Evolutionary conservation across 2,888 invertebrate genomes (phyloP).

Genomic region (Meteorus colon): DNA sequence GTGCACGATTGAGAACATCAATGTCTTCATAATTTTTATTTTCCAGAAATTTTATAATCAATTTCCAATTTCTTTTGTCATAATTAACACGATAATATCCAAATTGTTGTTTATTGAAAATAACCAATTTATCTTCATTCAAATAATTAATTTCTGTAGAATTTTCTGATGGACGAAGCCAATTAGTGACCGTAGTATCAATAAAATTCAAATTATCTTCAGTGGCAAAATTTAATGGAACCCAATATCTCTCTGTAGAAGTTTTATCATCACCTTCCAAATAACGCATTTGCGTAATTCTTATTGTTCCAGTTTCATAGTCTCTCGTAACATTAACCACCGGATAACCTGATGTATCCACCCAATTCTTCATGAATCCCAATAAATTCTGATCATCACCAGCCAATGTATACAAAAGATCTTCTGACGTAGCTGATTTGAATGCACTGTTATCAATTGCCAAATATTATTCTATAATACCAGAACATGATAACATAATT

Average conservation of each 20-base stretch:
- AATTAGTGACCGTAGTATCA: slow-evolving; percentile 74
- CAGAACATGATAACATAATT: no score
- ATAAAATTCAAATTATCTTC: slow-evolving; percentile 71
- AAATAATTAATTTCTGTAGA: slow-evolving; percentile 55
- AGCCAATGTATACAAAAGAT: no score
- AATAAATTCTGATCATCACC: slow-evolving; percentile 72
- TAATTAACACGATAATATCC: slow-evolving; percentile 74
- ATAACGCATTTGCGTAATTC: slow-evolving; percentile 72
- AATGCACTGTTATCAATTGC: no score
- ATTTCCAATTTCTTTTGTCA: slow-evolving; percentile 67
- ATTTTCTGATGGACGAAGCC: slow-evolving; percentile 70
- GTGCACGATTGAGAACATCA: no score
- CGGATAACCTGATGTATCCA: slow-evolving; percentile 80
- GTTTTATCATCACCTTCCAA: background rate
- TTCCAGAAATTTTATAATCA: slow-evolving; percentile 54
- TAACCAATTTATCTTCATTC: slow-evolving; percentile 75
- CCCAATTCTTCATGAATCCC: slow-evolving; percentile 75
- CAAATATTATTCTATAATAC: no score
- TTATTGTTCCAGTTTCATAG: slow-evolving; percentile 72
- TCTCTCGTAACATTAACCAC: slow-evolving; percentile 76
- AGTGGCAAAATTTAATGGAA: slow-evolving; percentile 65
- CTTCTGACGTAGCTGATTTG: no score
- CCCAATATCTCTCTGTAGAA: slow-evolving; percentile 55
- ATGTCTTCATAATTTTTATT: no score
- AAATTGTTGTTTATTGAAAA: slow-evolving; percentile 79